Evolutionary conservation across 2,888 invertebrate species (phyloP).

Genomic region (Pyrochroa serraticornis): DNA sequence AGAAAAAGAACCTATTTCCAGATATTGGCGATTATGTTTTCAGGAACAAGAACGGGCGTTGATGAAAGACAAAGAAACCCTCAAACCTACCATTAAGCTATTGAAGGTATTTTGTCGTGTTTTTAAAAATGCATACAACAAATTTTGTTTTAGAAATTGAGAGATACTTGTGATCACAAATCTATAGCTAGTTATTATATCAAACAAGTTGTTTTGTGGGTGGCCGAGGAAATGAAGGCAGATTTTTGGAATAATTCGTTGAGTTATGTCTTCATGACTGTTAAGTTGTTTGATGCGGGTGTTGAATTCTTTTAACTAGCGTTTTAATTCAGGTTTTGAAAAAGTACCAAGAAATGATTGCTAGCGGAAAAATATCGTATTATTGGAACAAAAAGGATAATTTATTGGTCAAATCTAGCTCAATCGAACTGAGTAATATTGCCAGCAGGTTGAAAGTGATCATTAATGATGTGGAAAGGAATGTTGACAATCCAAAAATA

Average conservation of each 20-base stretch:
- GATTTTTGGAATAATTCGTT: neutral
- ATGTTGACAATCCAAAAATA: constrained; percentile 40
- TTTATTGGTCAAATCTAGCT: constrained; percentile 50
- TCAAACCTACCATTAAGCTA: constrained; percentile 44
- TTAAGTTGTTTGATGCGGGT: neutral
- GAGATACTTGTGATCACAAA: constrained; percentile 45
- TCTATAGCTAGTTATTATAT: constrained; percentile 58
- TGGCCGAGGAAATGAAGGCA: constrained; percentile 35
- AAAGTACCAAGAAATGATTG: constrained; percentile 43
- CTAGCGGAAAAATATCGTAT: constrained; percentile 44
- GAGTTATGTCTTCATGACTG: constrained; percentile 1
- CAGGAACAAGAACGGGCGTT: constrained; percentile 55
- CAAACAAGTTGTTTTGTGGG: constrained; percentile 57
- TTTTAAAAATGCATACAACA: neutral
- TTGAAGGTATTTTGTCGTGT: constrained; percentile 31
- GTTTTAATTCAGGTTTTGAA: constrained; percentile 51
- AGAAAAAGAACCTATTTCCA: no score
- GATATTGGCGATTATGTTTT: constrained; percentile 55
- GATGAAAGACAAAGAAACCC: constrained; percentile 34
- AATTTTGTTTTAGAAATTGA: constrained; percentile 45
- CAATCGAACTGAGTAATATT: constrained; percentile 51
- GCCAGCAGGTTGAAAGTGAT: constrained; percentile 55
- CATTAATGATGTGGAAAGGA: constrained; percentile 52
- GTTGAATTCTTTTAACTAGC: neutral
- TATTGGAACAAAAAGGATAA: constrained; percentile 56